A percentile compares a stretch with the other conserved stretches of the same genome.
Conservation (phyloP, 2,888 invertebrate genomes). For the Pammene fasciana region DNA sequence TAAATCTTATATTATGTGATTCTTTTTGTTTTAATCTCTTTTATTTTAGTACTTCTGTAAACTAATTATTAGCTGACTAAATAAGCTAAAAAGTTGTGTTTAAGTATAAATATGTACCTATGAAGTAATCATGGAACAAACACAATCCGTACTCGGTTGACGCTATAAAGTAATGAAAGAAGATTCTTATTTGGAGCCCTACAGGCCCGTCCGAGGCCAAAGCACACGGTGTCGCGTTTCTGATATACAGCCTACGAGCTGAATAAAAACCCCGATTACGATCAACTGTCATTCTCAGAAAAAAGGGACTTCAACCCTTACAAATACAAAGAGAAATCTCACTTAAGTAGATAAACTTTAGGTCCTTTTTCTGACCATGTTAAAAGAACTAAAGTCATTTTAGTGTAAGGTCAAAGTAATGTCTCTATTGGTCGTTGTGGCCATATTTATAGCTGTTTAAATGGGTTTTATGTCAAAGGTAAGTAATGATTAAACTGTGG, state of each 20-base stretch:
- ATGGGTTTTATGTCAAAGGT: constrained; percentile 17
- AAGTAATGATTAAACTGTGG: constrained; percentile 10
- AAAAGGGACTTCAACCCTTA: neutral
- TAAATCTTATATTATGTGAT: no score
- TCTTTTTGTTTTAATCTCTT: no score
- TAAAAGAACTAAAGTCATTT: neutral
- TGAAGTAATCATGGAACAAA: neutral
- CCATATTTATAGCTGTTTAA: constrained; percentile 21
- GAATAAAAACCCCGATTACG: constrained; percentile 54
- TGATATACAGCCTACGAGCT: constrained; percentile 50
- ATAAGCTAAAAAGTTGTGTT: neutral
- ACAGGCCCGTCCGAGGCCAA: neutral
- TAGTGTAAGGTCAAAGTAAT: neutral
- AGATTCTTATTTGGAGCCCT: neutral
- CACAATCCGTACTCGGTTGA: neutral
- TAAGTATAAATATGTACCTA: neutral
- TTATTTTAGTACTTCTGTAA: no score
- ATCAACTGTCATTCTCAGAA: constrained; percentile 34
- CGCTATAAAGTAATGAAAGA: neutral
- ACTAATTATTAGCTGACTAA: no score
- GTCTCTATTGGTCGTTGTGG: constrained; percentile 29
- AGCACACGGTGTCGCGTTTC: constrained; percentile 54
- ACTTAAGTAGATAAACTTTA: neutral
- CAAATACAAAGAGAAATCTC: neutral
- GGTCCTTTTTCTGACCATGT: neutral